Base-by-base conservation (phyloP, 2,113 vertebrate species). In the Syrmaticus mikado region DNA sequence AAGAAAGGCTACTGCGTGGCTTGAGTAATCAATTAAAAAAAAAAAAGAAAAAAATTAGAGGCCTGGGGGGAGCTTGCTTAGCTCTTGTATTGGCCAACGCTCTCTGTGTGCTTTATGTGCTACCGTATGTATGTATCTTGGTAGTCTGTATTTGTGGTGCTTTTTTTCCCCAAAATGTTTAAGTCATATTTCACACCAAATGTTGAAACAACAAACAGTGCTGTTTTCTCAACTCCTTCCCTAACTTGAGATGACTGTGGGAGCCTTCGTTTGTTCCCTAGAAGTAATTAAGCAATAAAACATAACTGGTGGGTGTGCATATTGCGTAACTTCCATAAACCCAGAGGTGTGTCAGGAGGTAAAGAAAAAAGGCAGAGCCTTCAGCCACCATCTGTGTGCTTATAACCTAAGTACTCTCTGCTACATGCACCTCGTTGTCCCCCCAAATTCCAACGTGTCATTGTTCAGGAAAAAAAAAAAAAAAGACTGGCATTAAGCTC, bases 231-330 rank as follows among this genome's bases (percentile, higher is more conserved):
- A 34, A 50, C n/a, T 46, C 25, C 46, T 40, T 41, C 34, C n/a
- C 20, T 22, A 28, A 13, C 28, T 70, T 68, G 3, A 52, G 38
- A 30, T 70, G 34, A 43, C 79, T 94, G 55, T 93, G 77, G 91
- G 92, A 94, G 96, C 60, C 40, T 77, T 85, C 15, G 67, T 80
- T 92, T 82, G 25, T 76, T 55, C 12, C 43, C 22, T 25, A 67
- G 84, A 95, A 93, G 89, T 93, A 95, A 94, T 96, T 93, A 93
- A 89, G 53, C 66, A 91, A 71, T 94, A 94, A 97, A 97, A 94
- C 53, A 30, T 57, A 57, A 32, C 53, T 52, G 70, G 66, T 92
- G 83, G 68, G 75, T 95, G 84, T 94, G 92, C 61, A n/a, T 57
- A 4, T 89, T 94, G 73, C 93, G 28, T 90, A 93, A 92, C 88